These are phyloP conservation scores for Oryzias melastigma DNA, from an alignment of 2,113 vertebrate species.

Conservation along the genomic window DNA sequence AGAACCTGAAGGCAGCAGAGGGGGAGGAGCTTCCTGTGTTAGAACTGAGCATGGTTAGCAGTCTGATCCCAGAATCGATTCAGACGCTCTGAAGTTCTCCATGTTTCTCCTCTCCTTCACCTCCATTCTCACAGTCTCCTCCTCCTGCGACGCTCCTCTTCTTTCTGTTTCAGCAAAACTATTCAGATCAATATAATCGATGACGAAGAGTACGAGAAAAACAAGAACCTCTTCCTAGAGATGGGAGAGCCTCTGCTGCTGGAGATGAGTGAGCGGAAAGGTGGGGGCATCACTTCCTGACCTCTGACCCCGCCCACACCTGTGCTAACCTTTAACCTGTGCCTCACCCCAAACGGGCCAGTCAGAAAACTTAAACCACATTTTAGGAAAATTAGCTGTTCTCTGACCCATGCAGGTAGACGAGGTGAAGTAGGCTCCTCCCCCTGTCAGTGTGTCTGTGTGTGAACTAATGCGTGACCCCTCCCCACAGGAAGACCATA, in stretches of 20 bases:
- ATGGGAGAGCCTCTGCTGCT: conserved; percentile 91
- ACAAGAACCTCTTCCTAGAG: conserved; percentile 98
- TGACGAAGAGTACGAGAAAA: conserved; percentile 99
- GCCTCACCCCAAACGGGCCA: not conserved
- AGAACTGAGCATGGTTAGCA: too few relatives aligned
- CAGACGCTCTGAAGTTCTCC: not conserved
- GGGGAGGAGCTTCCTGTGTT: too few relatives aligned
- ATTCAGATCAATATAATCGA: conserved; percentile 96
- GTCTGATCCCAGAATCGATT: too few relatives aligned
- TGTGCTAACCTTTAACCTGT: conserved; percentile 36
- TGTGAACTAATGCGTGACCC: conserved; percentile 67
- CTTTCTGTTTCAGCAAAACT: conserved; percentile 90
- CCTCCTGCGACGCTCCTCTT: conserved; percentile 32
- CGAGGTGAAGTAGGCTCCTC: not conserved
- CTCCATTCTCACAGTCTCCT: conserved; percentile 10
- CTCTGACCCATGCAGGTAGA: conserved; percentile 8
- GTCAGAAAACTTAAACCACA: not conserved
- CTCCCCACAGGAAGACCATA: conserved; percentile 88
- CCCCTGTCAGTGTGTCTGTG: conserved; percentile 9
- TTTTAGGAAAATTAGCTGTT: too few relatives aligned
- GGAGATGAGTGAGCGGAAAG: conserved; percentile 99
- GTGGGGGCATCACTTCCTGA: conserved; percentile 82
- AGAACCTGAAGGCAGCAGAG: too few relatives aligned
- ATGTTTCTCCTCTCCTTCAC: not conserved
- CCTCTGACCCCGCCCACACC: conserved; percentile 49